phyloP scores from a whole-genome alignment of 1,140 invertebrate genomes.

The Lepidurus arcticus region DNA sequence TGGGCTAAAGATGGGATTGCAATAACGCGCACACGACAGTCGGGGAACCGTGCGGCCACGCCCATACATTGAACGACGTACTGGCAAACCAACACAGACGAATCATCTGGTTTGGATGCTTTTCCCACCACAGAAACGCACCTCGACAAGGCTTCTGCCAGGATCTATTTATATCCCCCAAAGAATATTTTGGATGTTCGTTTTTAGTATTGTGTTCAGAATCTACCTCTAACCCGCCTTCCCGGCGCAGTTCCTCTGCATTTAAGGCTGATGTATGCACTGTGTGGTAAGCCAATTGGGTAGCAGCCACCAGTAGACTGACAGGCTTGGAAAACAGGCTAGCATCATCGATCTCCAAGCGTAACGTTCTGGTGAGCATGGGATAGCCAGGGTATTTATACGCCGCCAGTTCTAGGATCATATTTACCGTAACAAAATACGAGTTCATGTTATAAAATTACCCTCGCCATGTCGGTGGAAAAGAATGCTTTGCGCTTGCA shows the following conservation, averaged over 20 bases:
- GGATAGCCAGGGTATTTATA: conserved; percentile 99
- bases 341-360: conserved; percentile 87
- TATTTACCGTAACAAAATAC: background rate
- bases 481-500: conserved; percentile 92
- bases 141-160: conserved; percentile 81
- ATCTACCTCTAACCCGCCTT: conserved; percentile 78
- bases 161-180: conserved; percentile 49
- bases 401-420: conserved; percentile 70
- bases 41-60: conserved; percentile 88
- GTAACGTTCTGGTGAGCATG: conserved; percentile 92
- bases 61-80: conserved; percentile 87
- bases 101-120: conserved; percentile 68
- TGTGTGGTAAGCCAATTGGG: conserved; percentile 92
- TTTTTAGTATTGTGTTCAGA: background rate
- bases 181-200: background rate
- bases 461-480: conserved; percentile 85
- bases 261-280: conserved; percentile 94
- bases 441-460: conserved; percentile 41
- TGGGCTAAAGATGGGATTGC: conserved; percentile 77
- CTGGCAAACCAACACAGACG: conserved; percentile 79
- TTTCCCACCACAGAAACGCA: conserved; percentile 82
- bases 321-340: conserved; percentile 83
- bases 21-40: conserved; percentile 80
- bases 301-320: conserved; percentile 79
- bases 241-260: conserved; percentile 91